Evolutionary conservation across 2,113 vertebrate species (phyloP), one percentile per base, ranked within the genome.

Genomic region (Elanus axillaris): DNA sequence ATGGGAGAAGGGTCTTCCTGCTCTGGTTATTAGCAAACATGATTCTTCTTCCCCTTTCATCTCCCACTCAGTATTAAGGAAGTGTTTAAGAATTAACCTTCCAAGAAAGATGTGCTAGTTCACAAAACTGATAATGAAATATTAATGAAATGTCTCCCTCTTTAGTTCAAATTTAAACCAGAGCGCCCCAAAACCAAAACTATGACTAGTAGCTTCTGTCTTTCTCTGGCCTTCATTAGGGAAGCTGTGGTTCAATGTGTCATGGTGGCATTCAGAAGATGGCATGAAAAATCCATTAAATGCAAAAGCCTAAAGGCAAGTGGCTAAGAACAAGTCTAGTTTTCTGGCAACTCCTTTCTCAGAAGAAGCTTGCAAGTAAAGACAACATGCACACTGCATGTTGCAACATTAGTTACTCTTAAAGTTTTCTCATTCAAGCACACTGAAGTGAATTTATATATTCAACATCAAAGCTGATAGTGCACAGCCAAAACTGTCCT

Each of bases 321-420:
- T 5, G n/a, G 8, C 47, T 56, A 20, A 56, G 40, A 58, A 10
- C 5, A 19, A 26, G 12, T 29, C 13, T 25, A 6, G 15, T 22
- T 74, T 50, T 4, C 52, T 87, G 45, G 15, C 12, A 76, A 6
- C 34, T 12, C 32, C 12, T 53, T 50, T 26, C 29, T 5, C 29
- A 59, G 52, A 13, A 50, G 52, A 3, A 71, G 12, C 16, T 7
- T 38, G 31, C 22, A 69, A 47, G 38, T 6, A 16, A 40, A 66
- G 47, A 8, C 38, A 67, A 12, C 63, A 19, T 0, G 2, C 25
- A 16, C 20, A 38, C 20, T 3, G 18, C 16, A 38, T 5, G 6
- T 45, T 50, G 42, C 48, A 82, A 1, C 11, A 6, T 48, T 18
- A 36, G 32, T 47, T 55, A 32, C 43, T n/a, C 38, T n/a, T 13